Percentiles rank a stretch among this genome's conserved stretches.
phyloP scores from a whole-genome alignment of 2,888 invertebrate species.

The Monochamus alternatus region DNA sequence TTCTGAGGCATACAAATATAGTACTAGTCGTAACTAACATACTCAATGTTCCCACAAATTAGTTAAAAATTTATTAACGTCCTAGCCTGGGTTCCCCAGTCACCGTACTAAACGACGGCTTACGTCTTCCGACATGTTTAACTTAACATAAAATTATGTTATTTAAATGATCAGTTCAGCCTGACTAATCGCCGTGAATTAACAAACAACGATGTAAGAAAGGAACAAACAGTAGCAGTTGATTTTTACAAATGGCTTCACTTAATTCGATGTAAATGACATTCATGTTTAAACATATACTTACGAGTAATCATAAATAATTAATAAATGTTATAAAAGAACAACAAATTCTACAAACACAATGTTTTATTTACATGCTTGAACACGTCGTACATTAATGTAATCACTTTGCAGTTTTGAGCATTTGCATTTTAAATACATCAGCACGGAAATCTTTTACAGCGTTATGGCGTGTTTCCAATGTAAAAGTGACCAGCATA shows the following conservation, averaged over 20 bases:
- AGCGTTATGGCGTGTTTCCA: neutral
- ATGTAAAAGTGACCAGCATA: neutral
- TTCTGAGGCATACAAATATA: no score
- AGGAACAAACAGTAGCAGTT: constrained; percentile 48
- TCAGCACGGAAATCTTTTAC: constrained; percentile 8
- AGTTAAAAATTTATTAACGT: neutral
- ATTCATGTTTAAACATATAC: constrained; percentile 51
- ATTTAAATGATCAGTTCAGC: constrained; percentile 45
- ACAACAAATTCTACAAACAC: constrained; percentile 33
- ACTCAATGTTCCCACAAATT: constrained; percentile 1
- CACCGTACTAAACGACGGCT: constrained; percentile 35
- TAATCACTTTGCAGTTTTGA: constrained; percentile 25
- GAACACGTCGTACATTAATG: constrained; percentile 31
- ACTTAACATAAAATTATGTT: constrained; percentile 47
- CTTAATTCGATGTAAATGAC: constrained; percentile 57
- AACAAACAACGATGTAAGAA: constrained; percentile 42
- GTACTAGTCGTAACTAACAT: no score
- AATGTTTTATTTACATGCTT: constrained; percentile 33
- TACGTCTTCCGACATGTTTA: constrained; percentile 43
- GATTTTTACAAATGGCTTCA: constrained; percentile 58
- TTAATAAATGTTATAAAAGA: constrained; percentile 50
- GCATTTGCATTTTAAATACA: constrained; percentile 27
- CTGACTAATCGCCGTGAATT: constrained; percentile 52
- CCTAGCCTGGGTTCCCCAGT: neutral
- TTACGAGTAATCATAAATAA: constrained; percentile 57